Base-by-base conservation (phyloP, 2,888 invertebrate genomes). In the Congeria kusceri region DNA sequence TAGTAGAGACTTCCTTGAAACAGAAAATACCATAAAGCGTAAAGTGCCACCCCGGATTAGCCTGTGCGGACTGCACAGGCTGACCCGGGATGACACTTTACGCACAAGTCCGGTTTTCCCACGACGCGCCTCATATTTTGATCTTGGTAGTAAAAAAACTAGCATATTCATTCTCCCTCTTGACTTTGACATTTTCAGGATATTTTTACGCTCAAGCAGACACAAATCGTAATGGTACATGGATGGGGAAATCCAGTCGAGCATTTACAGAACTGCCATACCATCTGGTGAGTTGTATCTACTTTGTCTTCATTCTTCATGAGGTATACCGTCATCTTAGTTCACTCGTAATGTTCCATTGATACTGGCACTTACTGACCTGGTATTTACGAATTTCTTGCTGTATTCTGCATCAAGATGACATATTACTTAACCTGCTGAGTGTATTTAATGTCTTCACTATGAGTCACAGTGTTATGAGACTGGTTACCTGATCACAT, bases 251-350 rank as follows among this genome's bases (percentile, higher is more conserved):
- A 57, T 88, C 88, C 67, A 56, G 71, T 0, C 76, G 87, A 65
- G 92, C 92, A 11, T 91, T 92, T 68, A 77, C 76, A 59, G 91
- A 92, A 73, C 86, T 93, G 46, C 89, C 92, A 1, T 92, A 89
- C 75, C 93, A 93, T 83, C 70, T 93, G 87, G 92, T 92, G 72
- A 84, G 90, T 86, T 23, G 13, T 56, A 27, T 3, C 56, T 18
- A 56, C 1, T 25, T 4, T 7, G 1, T 3, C 11, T 5, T 18
- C 7, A 1, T 1, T 27, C n/a, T 56, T 13, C 18, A 11, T 15
- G 11, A 27, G n/a, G 27, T 23, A 13, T 53, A 13, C n/a, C 4
- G 23, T 23, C 23, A 4, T 7, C 23, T 7, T 5, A 28, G 20
- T 23, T 13, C 13, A 61, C 1, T 20, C 28, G 20, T 4, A 20